Conservation (phyloP, 1,140 invertebrate species). For the Hyposmocoma kahamanoa region DNA sequence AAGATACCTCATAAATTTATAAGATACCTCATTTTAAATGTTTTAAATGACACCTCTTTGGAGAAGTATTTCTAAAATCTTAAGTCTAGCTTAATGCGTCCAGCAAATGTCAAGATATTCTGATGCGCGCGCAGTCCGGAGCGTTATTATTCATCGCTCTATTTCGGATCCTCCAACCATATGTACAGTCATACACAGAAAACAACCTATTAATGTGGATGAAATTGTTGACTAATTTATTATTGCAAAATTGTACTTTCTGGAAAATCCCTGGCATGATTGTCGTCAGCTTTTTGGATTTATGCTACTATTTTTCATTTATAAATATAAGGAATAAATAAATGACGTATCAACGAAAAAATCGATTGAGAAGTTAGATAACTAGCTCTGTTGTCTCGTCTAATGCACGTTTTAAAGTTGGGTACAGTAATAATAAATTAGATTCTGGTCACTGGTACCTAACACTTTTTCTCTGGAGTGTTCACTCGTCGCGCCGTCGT, state of each 20-base stretch:
- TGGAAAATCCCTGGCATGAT: not conserved
- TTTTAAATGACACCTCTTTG: too few species aligned
- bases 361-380: not conserved
- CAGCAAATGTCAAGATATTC: conserved; percentile 36
- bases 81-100: not conserved
- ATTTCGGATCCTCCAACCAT: conserved; percentile 24
- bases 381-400: not conserved
- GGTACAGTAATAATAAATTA: not conserved
- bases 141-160: conserved; percentile 32
- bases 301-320: not conserved
- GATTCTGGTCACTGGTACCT: too few species aligned
- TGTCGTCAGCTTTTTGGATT: not conserved
- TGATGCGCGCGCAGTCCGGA: conserved; percentile 14
- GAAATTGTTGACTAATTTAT: not conserved
- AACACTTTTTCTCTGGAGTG: conserved; percentile 6
- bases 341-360: not conserved
- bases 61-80: too few species aligned
- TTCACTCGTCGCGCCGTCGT: conserved; percentile 19
- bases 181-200: conserved; percentile 17
- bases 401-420: not conserved
- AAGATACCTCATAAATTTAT: too few species aligned
- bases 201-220: not conserved
- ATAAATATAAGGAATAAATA: not conserved
- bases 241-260: not conserved
- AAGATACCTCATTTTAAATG: too few species aligned